Evolutionary conservation across 1,140 invertebrate species (phyloP).

Genomic region (Whitmania pigra): DNA sequence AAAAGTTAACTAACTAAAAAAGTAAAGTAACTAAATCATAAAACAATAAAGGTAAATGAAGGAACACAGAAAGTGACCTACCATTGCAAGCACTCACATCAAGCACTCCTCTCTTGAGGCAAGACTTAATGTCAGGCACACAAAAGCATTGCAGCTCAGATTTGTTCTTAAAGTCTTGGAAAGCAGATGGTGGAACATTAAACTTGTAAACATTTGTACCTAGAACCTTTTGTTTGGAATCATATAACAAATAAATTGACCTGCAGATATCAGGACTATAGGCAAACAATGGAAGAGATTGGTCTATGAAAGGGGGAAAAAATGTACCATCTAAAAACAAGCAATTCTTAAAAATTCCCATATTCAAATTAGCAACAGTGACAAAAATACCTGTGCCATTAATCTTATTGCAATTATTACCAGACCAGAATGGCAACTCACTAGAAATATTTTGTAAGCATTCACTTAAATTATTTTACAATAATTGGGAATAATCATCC

Average conservation of each 20-base stretch:
- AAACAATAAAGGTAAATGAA: no score
- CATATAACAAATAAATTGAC: conserved; percentile 1
- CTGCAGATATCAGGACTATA: conserved; percentile 7
- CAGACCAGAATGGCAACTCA: conserved; percentile 3
- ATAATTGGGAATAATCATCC: background rate
- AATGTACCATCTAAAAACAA: background rate
- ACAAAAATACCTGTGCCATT: conserved; percentile 8
- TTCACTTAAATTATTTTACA: background rate
- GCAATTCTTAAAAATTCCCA: background rate
- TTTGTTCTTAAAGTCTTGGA: background rate
- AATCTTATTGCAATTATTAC: conserved; percentile 1
- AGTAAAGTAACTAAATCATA: background rate
- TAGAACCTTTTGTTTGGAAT: background rate
- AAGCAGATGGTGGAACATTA: background rate
- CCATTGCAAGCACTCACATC: conserved; percentile 10
- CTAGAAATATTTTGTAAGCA: background rate
- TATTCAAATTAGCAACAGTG: background rate
- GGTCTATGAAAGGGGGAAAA: background rate
- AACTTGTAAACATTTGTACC: background rate
- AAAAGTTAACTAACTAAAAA: no score
- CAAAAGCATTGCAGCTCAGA: background rate
- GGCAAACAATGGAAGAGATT: background rate
- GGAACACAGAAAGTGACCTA: background rate
- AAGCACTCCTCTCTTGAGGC: background rate
- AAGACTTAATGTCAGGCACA: background rate